These are phyloP conservation scores for Oligia latruncula DNA, from an alignment of 2,888 invertebrate species.

Conservation along the genomic window DNA sequence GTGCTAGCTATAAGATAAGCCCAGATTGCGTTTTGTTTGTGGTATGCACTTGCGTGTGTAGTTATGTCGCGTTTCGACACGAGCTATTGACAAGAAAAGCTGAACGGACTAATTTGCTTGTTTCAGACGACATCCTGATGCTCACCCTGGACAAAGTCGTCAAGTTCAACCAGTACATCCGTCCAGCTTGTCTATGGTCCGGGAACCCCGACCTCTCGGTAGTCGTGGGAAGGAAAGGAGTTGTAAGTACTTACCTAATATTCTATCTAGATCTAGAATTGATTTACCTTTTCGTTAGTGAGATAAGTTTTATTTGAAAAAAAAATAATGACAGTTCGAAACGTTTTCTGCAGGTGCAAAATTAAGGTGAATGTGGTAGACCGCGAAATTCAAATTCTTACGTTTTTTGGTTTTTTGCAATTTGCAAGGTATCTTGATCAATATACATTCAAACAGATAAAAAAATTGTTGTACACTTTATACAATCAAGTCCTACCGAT, in stretches of 20 bases:
- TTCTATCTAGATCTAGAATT: not conserved
- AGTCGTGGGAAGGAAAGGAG: constrained; percentile 83
- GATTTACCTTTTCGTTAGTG: not conserved
- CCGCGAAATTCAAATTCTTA: too few species aligned
- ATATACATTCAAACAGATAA: not conserved
- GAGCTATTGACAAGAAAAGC: not conserved
- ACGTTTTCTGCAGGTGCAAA: not conserved
- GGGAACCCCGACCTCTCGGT: constrained; percentile 77
- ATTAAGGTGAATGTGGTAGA: too few species aligned
- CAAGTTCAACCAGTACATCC: constrained; percentile 86
- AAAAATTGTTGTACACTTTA: not conserved
- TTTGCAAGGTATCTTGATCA: too few species aligned
- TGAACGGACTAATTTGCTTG: constrained; percentile 1
- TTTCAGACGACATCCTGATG: constrained; percentile 90
- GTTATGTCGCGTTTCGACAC: not conserved
- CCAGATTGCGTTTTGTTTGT: not conserved
- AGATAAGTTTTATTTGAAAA: not conserved
- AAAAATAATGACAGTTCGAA: not conserved
- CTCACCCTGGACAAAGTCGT: constrained; percentile 86
- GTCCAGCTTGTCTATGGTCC: constrained; percentile 91
- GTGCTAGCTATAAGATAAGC: not conserved
- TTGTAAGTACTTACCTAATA: constrained; percentile 75
- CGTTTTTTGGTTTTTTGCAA: too few species aligned
- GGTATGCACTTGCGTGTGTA: too few species aligned
- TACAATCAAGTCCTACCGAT: not conserved